Evolutionary conservation across 2,888 invertebrate species (phyloP).

Genomic region (Hyalella azteca): DNA sequence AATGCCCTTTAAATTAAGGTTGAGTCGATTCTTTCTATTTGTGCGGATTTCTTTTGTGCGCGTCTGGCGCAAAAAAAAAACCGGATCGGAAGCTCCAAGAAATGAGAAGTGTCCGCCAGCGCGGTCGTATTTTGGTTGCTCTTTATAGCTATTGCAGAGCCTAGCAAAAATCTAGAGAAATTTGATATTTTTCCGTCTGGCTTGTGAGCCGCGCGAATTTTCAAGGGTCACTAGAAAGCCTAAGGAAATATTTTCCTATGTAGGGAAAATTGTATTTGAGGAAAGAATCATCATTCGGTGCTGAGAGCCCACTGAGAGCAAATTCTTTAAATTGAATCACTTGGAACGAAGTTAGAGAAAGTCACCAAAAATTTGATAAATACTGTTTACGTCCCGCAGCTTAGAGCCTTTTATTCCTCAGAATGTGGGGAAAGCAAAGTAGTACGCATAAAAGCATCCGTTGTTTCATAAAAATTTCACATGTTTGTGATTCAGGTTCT

Average conservation of each 20-base stretch:
- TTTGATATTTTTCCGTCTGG: conserved; percentile 3
- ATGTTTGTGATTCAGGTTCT: too few relatives aligned
- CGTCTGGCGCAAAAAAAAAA: neutral
- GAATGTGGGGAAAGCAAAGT: too few relatives aligned
- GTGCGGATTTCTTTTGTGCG: conserved; percentile 30
- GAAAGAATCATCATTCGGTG: too few relatives aligned
- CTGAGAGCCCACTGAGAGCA: too few relatives aligned
- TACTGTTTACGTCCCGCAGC: too few relatives aligned
- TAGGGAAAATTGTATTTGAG: neutral
- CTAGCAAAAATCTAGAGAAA: conserved; percentile 7
- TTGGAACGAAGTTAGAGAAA: too few relatives aligned
- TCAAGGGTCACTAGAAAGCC: neutral
- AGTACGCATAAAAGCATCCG: too few relatives aligned
- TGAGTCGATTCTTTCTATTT: conserved; percentile 24
- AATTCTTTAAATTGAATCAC: too few relatives aligned
- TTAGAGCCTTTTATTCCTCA: too few relatives aligned
- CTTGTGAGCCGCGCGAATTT: neutral
- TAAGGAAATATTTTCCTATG: neutral
- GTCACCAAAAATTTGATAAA: too few relatives aligned
- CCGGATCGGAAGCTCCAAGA: conserved; percentile 7
- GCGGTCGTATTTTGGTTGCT: conserved; percentile 21
- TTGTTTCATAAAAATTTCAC: too few relatives aligned
- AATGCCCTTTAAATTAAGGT: neutral
- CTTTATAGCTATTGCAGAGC: conserved; percentile 12
- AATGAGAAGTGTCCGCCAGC: conserved; percentile 22